Evolutionary conservation across 2,888 invertebrate species (phyloP).

Genomic region (Sarcophaga caerulescens): DNA sequence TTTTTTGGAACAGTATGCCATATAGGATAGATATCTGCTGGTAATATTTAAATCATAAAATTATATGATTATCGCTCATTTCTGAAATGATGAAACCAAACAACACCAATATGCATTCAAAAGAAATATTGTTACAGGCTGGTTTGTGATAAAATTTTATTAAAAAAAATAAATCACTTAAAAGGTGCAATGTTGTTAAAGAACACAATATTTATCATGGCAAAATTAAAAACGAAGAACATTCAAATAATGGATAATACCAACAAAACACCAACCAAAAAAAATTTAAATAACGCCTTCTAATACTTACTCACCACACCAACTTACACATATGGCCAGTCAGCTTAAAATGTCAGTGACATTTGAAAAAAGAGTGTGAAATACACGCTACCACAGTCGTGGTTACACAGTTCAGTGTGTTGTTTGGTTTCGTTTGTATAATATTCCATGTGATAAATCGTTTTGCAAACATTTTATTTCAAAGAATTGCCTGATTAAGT

Average conservation of each 20-base stretch:
- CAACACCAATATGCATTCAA: constrained; percentile 39
- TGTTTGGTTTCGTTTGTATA: constrained; percentile 30
- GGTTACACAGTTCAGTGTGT: background rate
- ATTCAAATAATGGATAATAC: background rate
- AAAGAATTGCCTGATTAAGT: constrained; percentile 41
- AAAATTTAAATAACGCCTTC: constrained; percentile 24
- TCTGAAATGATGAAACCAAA: background rate
- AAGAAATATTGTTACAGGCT: constrained; percentile 38
- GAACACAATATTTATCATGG: constrained; percentile 31
- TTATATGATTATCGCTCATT: background rate
- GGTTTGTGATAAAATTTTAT: constrained; percentile 2
- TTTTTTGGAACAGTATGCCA: too few relatives aligned
- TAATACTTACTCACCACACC: constrained; percentile 11
- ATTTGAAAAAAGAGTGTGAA: constrained; percentile 17
- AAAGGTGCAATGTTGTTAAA: background rate
- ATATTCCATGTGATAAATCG: constrained; percentile 60
- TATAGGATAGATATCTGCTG: too few relatives aligned
- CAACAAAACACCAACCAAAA: background rate
- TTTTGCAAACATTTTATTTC: constrained; percentile 29
- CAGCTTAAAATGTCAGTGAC: constrained; percentile 24
- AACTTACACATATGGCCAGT: constrained; percentile 6
- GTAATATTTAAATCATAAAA: background rate
- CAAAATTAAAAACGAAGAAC: background rate
- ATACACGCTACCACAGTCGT: background rate
- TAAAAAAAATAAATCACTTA: constrained; percentile 1